These are phyloP conservation scores for Odontesthes bonariensis DNA, from an alignment of 2,113 vertebrate species.

Conservation along the genomic window DNA sequence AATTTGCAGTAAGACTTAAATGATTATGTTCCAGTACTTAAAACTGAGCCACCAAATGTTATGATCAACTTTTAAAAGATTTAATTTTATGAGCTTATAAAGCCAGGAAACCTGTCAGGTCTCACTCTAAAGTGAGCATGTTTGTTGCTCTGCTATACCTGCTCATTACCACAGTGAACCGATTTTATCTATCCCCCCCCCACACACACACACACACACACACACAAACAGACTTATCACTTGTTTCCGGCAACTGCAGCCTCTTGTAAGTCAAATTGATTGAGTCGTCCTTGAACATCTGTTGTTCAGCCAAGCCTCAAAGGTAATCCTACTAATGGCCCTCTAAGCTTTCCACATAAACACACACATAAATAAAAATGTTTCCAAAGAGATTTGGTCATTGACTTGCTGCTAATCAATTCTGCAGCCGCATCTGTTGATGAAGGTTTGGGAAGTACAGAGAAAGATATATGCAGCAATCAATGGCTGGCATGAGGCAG, in stretches of 20 bases:
- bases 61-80: slow-evolving; percentile 13
- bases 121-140: slow-evolving; percentile 32
- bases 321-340: slow-evolving; percentile 88
- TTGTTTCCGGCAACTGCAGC: slow-evolving; percentile 71
- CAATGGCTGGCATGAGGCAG: slow-evolving; percentile 77
- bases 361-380: slow-evolving; percentile 87
- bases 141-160: slow-evolving; percentile 45
- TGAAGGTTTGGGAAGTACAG: slow-evolving; percentile 79
- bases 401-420: slow-evolving; percentile 84
- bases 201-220: no score
- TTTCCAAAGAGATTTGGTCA: slow-evolving; percentile 84
- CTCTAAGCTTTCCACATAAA: slow-evolving; percentile 85
- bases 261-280: slow-evolving; percentile 82
- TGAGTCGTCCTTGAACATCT: slow-evolving; percentile 85
- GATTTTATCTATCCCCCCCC: slow-evolving; percentile 41
- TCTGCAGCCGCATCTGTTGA: slow-evolving; percentile 82
- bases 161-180: slow-evolving; percentile 43
- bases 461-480: slow-evolving; percentile 80
- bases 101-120: slow-evolving; percentile 41
- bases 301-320: slow-evolving; percentile 83
- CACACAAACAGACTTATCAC: slow-evolving; percentile 52
- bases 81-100: slow-evolving; percentile 21
- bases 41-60: slow-evolving; percentile 10
- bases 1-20: slow-evolving; percentile 3
- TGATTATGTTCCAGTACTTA: background rate